Evolutionary conservation across 1,140 invertebrate species (phyloP), one percentile per base, ranked within the genome.

Genomic region (Maconellicoccus hirsutus): DNA sequence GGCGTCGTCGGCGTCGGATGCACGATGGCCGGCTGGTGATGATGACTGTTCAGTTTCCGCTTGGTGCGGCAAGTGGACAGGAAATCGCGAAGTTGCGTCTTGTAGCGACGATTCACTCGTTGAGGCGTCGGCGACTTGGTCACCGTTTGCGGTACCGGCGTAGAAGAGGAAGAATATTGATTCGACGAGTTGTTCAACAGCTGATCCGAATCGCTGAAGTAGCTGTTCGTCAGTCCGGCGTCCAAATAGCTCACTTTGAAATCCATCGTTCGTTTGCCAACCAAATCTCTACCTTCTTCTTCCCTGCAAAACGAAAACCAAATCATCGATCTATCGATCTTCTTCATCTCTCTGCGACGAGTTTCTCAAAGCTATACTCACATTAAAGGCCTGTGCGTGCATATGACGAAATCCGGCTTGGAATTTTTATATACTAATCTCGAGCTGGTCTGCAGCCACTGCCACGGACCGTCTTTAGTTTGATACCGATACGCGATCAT

Each of bases 391-490:
- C 95, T 85, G 82, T 99, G 97, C 33, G 94, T 98, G 78, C 93
- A 96, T 72, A 98, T 96, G 72, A 99, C 94, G 80, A 97, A 98
- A 79, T 99, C 96, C 1, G 96, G 95, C 81, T 98, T 99, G 73
- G 95, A 98, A 81, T 98, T 98, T 82, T 99, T 99, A 82, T 98
- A 98, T 33, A 98, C 94, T 66, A 98, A 85, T 76, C 95, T 84
- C 4, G 96, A 97, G 75, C 93, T 96, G 0, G 95, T 98, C 82
- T 99, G 97, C 25, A 99, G 81, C 96, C 96, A 99, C 80, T 98
- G 91, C 95, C 95, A 98, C 73, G 90, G 88, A 1, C 89, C 88
- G 59, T 96, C 91, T 80, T 97, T 96, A 61, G 91, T 95, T 79
- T 94, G 89, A 78, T 96, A 91, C 76, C 96, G 87, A 78, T 99